These are phyloP conservation scores for Polyommatus iphigenia DNA, from an alignment of 2,888 invertebrate species.

Conservation along the genomic window DNA sequence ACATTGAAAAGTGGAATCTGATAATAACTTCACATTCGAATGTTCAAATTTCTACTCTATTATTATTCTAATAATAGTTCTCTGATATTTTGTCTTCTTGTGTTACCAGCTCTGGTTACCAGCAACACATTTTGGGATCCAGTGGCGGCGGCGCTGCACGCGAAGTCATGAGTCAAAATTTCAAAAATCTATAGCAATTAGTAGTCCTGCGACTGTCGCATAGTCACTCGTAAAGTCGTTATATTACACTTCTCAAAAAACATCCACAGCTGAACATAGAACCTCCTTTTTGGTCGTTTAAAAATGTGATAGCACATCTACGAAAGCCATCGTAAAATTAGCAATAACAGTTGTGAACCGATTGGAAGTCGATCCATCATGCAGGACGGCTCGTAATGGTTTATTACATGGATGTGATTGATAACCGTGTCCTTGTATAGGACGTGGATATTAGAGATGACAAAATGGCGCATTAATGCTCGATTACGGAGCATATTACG, in stretches of 20 bases:
- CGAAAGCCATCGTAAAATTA: neutral
- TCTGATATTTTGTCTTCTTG: too few species aligned
- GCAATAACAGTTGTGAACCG: constrained; percentile 21
- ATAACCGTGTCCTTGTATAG: neutral
- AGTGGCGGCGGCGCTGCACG: too few species aligned
- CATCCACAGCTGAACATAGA: neutral
- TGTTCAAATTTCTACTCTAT: too few species aligned
- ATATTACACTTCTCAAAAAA: neutral
- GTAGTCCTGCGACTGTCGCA: too few species aligned
- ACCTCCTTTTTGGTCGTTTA: neutral
- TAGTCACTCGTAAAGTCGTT: neutral
- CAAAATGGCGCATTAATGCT: neutral
- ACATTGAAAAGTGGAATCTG: too few species aligned
- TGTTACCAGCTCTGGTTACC: too few species aligned
- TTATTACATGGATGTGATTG: constrained; percentile 2
- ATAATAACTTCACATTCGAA: too few species aligned
- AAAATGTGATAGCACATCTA: neutral
- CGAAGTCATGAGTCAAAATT: too few species aligned
- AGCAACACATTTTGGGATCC: too few species aligned
- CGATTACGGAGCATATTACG: neutral
- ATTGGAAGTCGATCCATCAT: constrained; percentile 14
- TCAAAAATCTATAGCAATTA: too few species aligned
- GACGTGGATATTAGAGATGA: neutral
- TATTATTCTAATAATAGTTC: too few species aligned
- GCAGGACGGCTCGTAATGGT: neutral